Evolutionary conservation across 2,113 vertebrate species (phyloP), one percentile per base, ranked within the genome.

Genomic region (Chionomys nivalis): DNA sequence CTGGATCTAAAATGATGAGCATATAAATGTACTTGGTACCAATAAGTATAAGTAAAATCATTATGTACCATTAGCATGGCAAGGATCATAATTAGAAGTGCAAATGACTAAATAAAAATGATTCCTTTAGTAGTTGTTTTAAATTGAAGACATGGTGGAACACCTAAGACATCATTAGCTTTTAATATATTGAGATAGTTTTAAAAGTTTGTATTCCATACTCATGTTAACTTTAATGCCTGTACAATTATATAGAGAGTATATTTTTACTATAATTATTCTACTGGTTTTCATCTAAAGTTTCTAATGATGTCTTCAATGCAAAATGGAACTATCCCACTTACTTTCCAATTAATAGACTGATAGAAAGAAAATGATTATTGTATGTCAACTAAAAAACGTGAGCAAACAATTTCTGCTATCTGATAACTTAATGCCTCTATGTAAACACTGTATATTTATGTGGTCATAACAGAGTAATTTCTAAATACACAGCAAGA

Each of bases 21-120:
- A 92, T 96, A 96, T 96, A 98, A 96, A 97, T 98, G 96, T 19
- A 96, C 87, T 79, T 98, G 94, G 91, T 72, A 97, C 98, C 97
- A 97, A 97, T 96, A 98, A 98, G 97, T 98, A 98, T 92, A 93
- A 96, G 98, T 98, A 98, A 98, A 98, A 87, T 70, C 92, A 97
- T 98, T 98, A 98, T 98, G 89, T 95, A 98, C 87, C 83, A 36
- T 98, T 97, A 16, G 19, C 90, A 98, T 31, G 14, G 90, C 42
- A 97, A 97, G 88, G 78, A 96, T 88, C 93, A 98, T 93, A 83
- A 63, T 83, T 63, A 83, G 26, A 85, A 44, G 8, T 4, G 28
- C 81, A 85, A 85, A 85, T 63, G 3, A 42, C 7, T 61, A 42
- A 31, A 17, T 61, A 42, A 9, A 94, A 98, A 90, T 73, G n/a